Percentiles rank a stretch among this genome's conserved stretches.
Conservation (phyloP, 1,140 invertebrate species). For the Phortica variegata region DNA sequence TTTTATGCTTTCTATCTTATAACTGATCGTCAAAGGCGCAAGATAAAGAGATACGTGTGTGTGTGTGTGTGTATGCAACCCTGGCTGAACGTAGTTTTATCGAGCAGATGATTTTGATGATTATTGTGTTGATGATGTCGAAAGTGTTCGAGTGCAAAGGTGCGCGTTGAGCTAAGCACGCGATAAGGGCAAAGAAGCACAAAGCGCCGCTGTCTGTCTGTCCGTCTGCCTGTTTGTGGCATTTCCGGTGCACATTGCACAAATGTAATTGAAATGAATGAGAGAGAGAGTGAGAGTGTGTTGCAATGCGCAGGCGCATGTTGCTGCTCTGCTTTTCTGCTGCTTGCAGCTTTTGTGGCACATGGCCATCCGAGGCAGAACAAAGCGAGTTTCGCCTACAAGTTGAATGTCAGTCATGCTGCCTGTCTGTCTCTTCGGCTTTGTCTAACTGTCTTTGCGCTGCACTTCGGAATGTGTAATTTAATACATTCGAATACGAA, state of each 20-base stretch:
- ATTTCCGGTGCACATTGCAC: conserved; percentile 43
- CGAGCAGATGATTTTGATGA: too few species aligned
- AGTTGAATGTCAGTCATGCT: conserved; percentile 22
- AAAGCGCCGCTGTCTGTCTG: not conserved
- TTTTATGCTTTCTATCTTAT: too few species aligned
- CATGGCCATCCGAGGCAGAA: conserved; percentile 20
- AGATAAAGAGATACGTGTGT: too few species aligned
- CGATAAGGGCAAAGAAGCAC: not conserved
- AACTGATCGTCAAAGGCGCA: too few species aligned
- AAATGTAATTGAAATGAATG: conserved; percentile 1
- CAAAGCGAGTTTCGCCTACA: conserved; percentile 19
- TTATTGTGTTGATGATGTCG: not conserved
- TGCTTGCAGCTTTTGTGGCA: conserved; percentile 15
- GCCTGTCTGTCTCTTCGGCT: too few species aligned
- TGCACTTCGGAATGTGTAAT: too few species aligned
- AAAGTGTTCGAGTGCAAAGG: not conserved
- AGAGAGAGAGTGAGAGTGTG: too few species aligned
- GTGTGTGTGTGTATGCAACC: too few species aligned
- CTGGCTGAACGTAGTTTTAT: too few species aligned
- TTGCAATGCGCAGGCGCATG: too few species aligned
- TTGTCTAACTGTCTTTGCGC: too few species aligned
- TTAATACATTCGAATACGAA: too few species aligned
- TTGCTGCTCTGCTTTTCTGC: conserved; percentile 11
- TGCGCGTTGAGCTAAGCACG: not conserved
- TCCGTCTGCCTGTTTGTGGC: conserved; percentile 13